phyloP scores from a whole-genome alignment of 1,140 invertebrate genomes.

The Conus ventricosus region DNA sequence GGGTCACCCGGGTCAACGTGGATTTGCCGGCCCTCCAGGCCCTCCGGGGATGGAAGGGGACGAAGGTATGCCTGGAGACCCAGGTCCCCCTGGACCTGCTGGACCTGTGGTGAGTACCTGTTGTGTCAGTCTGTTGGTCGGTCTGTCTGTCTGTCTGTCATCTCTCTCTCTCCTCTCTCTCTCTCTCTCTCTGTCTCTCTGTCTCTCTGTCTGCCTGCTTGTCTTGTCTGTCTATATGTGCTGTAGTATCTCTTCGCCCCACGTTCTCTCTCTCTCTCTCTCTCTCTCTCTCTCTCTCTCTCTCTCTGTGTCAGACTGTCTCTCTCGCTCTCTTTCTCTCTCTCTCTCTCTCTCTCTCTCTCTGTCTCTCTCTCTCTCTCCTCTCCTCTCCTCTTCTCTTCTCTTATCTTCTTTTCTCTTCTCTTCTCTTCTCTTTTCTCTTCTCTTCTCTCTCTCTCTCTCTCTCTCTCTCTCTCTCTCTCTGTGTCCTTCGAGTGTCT shows the following conservation, averaged over 20 bases:
- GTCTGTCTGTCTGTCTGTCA: background rate
- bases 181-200: background rate
- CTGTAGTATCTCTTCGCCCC: background rate
- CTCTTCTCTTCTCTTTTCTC: background rate
- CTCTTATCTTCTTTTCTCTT: background rate
- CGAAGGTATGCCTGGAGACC: slow-evolving; percentile 67
- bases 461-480: background rate
- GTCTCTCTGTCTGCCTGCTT: background rate
- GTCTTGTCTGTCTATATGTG: background rate
- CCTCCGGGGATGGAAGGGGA: slow-evolving; percentile 60
- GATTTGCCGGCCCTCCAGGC: slow-evolving; percentile 52
- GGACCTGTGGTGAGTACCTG: slow-evolving; percentile 59
- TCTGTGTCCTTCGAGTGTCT: background rate
- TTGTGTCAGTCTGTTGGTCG: background rate
- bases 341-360: background rate
- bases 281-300: no score
- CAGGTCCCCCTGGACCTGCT: slow-evolving; percentile 58
- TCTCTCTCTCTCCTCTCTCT: background rate
- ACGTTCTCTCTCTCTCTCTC: background rate
- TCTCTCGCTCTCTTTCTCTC: background rate
- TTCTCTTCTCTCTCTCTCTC: background rate
- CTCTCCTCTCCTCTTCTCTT: background rate
- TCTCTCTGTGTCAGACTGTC: no score
- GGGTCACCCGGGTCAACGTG: slow-evolving; percentile 40
- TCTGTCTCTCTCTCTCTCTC: background rate